phyloP scores from a whole-genome alignment of 2,113 vertebrate genomes.

The Pogonocichla stellata region DNA sequence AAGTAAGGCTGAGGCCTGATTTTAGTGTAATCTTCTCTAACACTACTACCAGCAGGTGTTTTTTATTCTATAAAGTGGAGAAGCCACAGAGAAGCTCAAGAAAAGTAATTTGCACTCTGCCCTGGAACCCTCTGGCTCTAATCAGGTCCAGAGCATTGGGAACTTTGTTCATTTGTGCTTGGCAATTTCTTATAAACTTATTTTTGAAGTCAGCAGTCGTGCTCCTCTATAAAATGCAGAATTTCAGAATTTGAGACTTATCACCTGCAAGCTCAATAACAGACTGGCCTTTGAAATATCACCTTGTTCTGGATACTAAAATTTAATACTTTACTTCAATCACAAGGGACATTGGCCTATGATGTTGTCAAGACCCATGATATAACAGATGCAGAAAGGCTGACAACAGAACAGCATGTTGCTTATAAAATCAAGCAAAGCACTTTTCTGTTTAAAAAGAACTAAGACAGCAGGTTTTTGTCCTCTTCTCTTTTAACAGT shows the following conservation, averaged over 20 bases:
- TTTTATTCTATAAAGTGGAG: background rate
- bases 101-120: constrained; percentile 30
- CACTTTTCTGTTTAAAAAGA: constrained; percentile 26
- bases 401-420: constrained; percentile 42
- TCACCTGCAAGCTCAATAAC: constrained; percentile 51
- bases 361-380: constrained; percentile 44
- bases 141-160: constrained; percentile 3
- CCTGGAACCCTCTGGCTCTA: background rate
- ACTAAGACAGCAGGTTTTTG: constrained; percentile 1
- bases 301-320: constrained; percentile 54
- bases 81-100: background rate
- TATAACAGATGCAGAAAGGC: constrained; percentile 39
- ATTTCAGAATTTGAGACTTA: constrained; percentile 58
- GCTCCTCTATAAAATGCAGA: constrained; percentile 54
- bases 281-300: constrained; percentile 65
- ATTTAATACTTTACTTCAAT: constrained; percentile 72
- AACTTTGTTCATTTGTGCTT: constrained; percentile 50
- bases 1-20: background rate
- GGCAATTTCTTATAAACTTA: constrained; percentile 53
- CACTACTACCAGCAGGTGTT: background rate
- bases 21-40: background rate
- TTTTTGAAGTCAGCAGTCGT: constrained; percentile 67
- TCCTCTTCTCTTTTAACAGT: background rate
- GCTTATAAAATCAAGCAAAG: constrained; percentile 52
- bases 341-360: constrained; percentile 57